Percentiles rank a stretch among this genome's conserved stretches.
These are phyloP conservation scores for Eufriesea mexicana DNA, from an alignment of 1,140 invertebrate genomes.

Conservation along the genomic window DNA sequence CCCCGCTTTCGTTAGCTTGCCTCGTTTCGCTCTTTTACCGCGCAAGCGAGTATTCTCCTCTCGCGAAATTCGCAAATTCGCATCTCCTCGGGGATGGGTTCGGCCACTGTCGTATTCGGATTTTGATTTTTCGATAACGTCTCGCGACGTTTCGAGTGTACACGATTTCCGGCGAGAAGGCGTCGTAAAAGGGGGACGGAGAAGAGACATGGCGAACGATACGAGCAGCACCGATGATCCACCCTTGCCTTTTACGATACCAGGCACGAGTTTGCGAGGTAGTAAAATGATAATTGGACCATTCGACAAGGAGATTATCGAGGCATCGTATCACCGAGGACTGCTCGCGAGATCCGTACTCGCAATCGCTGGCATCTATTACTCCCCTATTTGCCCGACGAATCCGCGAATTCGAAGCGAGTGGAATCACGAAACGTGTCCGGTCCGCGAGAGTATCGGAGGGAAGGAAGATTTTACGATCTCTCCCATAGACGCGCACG, in stretches of 20 bases:
- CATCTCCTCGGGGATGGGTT: no score
- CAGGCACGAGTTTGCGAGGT: slow-evolving; percentile 23
- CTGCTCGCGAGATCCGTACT: no score
- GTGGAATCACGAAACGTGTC: neutral
- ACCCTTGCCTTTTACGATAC: slow-evolving; percentile 12
- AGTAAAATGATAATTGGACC: slow-evolving; percentile 72
- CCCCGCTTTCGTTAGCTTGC: neutral
- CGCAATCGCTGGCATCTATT: no score
- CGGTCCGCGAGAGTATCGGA: no score
- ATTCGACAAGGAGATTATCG: slow-evolving; percentile 66
- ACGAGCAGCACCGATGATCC: slow-evolving; percentile 20
- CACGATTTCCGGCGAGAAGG: neutral
- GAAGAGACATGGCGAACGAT: neutral
- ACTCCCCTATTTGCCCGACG: neutral
- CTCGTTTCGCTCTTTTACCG: neutral
- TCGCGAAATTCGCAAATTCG: neutral
- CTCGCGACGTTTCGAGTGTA: neutral
- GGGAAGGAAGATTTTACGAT: slow-evolving; percentile 1
- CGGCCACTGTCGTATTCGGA: no score
- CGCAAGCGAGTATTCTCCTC: neutral
- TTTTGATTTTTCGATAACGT: no score
- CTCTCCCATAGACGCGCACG: neutral
- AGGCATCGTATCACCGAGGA: slow-evolving; percentile 54
- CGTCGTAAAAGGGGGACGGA: slow-evolving; percentile 12
- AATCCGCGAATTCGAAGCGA: neutral